Conservation (phyloP, 2,888 invertebrate genomes). For the Mesochorus sp. region DNA sequence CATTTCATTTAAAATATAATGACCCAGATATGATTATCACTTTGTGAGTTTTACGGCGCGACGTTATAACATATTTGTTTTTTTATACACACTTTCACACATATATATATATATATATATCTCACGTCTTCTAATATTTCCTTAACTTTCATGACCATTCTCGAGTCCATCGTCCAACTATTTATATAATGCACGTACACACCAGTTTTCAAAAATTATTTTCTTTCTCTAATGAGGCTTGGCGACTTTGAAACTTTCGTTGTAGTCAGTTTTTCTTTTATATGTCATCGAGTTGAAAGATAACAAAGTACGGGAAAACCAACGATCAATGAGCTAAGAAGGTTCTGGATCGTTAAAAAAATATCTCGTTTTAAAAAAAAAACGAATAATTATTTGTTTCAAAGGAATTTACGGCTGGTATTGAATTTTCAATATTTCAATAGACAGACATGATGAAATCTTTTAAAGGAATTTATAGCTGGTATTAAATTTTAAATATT, state of each 20-base stretch:
- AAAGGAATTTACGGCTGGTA: too few species aligned
- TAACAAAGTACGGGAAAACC: too few species aligned
- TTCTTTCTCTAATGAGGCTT: neutral
- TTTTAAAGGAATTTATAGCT: too few species aligned
- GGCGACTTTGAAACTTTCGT: slow-evolving; percentile 49
- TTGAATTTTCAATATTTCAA: too few species aligned
- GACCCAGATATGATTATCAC: slow-evolving; percentile 64
- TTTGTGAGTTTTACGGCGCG: slow-evolving; percentile 57
- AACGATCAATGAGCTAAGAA: too few species aligned
- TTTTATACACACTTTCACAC: slow-evolving; percentile 32
- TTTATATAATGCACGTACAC: neutral
- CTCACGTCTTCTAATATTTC: slow-evolving; percentile 21
- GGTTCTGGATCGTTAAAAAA: too few species aligned
- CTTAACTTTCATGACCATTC: slow-evolving; percentile 12
- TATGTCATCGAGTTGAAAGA: too few species aligned
- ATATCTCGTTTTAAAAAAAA: too few species aligned
- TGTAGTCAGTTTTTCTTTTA: slow-evolving; percentile 38
- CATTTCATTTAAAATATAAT: slow-evolving; percentile 60
- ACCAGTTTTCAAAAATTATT: neutral
- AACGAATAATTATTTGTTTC: too few species aligned
- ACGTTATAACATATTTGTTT: slow-evolving; percentile 35
- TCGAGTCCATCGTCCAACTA: neutral
- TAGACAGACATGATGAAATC: too few species aligned
- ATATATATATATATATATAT: slow-evolving; percentile 30
- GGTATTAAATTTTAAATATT: too few species aligned